Evolutionary conservation across 2,888 invertebrate genomes (phyloP).

Genomic region (Cylindroiulus punctatus): DNA sequence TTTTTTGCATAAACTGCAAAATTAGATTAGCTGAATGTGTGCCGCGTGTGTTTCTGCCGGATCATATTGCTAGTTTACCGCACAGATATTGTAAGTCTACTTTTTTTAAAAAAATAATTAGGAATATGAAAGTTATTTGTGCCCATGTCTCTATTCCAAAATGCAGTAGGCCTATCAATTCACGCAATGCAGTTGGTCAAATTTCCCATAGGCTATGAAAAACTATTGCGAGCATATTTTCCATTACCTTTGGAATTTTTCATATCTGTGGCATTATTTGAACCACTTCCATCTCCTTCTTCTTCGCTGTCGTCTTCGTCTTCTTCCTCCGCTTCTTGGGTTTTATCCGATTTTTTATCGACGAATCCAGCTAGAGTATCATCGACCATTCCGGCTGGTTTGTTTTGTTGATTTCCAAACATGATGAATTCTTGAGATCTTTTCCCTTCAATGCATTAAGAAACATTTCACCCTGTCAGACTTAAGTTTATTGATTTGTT

Average conservation of each 20-base stretch:
- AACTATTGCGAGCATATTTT: not conserved
- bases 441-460: slow-evolving; percentile 58
- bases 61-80: no score
- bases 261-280: slow-evolving; percentile 50
- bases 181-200: no score
- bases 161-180: no score
- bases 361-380: slow-evolving; percentile 56
- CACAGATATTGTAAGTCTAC: no score
- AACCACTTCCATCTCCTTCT: not conserved
- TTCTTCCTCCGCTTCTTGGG: slow-evolving; percentile 44
- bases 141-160: no score
- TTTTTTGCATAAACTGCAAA: no score
- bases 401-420: slow-evolving; percentile 61
- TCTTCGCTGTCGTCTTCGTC: slow-evolving; percentile 51
- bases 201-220: not conserved
- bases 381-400: slow-evolving; percentile 60
- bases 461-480: slow-evolving; percentile 25
- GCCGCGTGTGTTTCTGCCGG: no score
- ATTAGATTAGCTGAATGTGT: no score
- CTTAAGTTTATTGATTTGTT: not conserved
- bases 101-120: no score
- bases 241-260: slow-evolving; percentile 50
- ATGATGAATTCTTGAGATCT: slow-evolving; percentile 60
- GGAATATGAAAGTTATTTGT: no score
- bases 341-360: slow-evolving; percentile 54